phyloP scores from a whole-genome alignment of 2,113 vertebrate genomes.

The Plestiodon gilberti region DNA sequence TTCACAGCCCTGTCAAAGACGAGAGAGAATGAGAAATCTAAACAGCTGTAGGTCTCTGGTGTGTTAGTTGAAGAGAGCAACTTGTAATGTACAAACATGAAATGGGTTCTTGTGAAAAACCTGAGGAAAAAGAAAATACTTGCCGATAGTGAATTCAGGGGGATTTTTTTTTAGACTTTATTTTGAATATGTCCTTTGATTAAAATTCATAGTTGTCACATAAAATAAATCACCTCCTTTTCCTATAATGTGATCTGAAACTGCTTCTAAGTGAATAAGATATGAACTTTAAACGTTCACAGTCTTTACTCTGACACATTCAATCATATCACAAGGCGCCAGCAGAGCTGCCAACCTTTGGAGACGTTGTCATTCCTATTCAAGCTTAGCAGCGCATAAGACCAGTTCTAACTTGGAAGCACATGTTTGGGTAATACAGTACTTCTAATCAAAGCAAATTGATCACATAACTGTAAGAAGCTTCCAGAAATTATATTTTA shows the following conservation, averaged over 20 bases:
- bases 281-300: slow-evolving; percentile 80
- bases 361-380: slow-evolving; percentile 44
- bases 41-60: slow-evolving; percentile 52
- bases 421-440: slow-evolving; percentile 77
- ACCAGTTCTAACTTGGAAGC: slow-evolving; percentile 49
- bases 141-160: slow-evolving; percentile 16
- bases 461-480: slow-evolving; percentile 74
- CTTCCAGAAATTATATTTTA: slow-evolving; percentile 41
- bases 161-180: slow-evolving; percentile 56
- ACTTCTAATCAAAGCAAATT: slow-evolving; percentile 83
- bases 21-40: slow-evolving; percentile 40
- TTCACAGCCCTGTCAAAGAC: slow-evolving; percentile 52
- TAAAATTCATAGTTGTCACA: slow-evolving; percentile 85
- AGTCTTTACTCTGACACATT: slow-evolving; percentile 77
- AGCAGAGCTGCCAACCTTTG: slow-evolving; percentile 45
- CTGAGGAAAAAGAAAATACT: slow-evolving; percentile 18
- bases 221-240: slow-evolving; percentile 83
- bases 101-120: slow-evolving; percentile 23
- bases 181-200: slow-evolving; percentile 75
- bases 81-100: slow-evolving; percentile 50
- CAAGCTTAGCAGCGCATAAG: slow-evolving; percentile 55
- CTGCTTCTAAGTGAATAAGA: slow-evolving; percentile 78
- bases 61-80: slow-evolving; percentile 38
- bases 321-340: slow-evolving; percentile 76
- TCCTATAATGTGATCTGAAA: slow-evolving; percentile 74